Evolutionary conservation across 2,113 vertebrate genomes (phyloP).

Genomic region (Thamnophis sirtalis): DNA sequence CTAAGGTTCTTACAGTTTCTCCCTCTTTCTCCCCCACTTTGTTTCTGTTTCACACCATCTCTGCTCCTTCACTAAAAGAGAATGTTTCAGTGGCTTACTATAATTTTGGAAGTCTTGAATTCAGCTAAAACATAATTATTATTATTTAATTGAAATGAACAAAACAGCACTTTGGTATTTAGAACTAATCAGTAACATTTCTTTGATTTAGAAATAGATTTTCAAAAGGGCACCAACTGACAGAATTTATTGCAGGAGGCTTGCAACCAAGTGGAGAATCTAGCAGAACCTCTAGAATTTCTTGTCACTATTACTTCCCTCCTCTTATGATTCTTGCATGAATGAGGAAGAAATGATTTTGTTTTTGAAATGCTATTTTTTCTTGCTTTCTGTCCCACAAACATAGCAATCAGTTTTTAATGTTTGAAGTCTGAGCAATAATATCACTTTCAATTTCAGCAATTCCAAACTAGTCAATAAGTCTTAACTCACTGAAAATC

Average conservation of each 20-base stretch:
- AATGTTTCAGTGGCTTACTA: neutral
- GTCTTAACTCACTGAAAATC: neutral
- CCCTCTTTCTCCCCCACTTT: neutral
- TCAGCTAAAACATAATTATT: neutral
- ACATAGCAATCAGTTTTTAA: neutral
- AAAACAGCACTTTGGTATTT: neutral
- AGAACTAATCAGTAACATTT: neutral
- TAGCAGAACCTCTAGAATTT: neutral
- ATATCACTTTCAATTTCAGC: neutral
- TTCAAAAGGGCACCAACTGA: neutral
- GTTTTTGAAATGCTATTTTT: neutral
- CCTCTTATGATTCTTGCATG: neutral
- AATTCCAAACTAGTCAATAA: neutral
- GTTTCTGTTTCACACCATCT: neutral
- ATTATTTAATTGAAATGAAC: slow-evolving; percentile 12
- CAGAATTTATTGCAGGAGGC: neutral
- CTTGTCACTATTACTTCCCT: neutral
- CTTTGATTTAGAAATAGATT: neutral
- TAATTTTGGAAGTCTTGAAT: neutral
- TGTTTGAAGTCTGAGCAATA: neutral
- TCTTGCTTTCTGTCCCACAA: neutral
- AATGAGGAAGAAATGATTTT: neutral
- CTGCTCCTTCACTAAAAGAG: neutral
- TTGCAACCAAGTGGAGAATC: neutral
- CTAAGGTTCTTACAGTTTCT: slow-evolving; percentile 7